Evolutionary conservation across 2,113 vertebrate species (phyloP), one percentile per base, ranked within the genome.

Genomic region (Anser brachyrhynchus): DNA sequence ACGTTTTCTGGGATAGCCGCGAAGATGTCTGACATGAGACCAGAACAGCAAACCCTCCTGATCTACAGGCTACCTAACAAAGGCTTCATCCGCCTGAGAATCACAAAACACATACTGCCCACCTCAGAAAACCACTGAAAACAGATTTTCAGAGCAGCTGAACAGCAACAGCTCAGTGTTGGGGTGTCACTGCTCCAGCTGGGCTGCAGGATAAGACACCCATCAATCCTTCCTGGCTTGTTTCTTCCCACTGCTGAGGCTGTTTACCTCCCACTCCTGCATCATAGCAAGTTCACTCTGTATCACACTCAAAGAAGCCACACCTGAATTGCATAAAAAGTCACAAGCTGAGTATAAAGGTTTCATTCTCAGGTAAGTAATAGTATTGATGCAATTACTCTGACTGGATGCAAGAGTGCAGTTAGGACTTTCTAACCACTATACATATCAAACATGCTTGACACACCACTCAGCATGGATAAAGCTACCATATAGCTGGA

Each of bases 211-310:
- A 54, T 0, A 28, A 21, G 33, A 54, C 51, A 82, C 4, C n/a
- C 67, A 52, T 14, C 33, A 33, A 8, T 35, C 11, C 41, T n/a
- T 67, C 35, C 69, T 16, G 37, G 6, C 29, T 58, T 43, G 22
- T 33, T 26, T 74, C 21, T 28, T 72, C 12, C 49, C 3, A 1
- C n/a, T 28, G 8, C 37, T 19, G 52, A 46, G 33, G 22, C 23
- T 59, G 58, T 1, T 6, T 6, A 76, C 51, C 51, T 62, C 0
- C 0, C 19, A 41, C 26, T 15, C 20, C 23, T 10, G 65, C 51
- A 73, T 39, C 9, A 19, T 0, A 3, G 51, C 55, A 70, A 54
- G n/a, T 57, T 59, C 11, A 2, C 18, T 21, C 25, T 4, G 25
- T 54, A 26, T 19, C 41, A 64, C 28, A n/a, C 35, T 72, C 31